Evolutionary conservation across 1,140 invertebrate genomes (phyloP).

Genomic region (Lasaia peninsularis): DNA sequence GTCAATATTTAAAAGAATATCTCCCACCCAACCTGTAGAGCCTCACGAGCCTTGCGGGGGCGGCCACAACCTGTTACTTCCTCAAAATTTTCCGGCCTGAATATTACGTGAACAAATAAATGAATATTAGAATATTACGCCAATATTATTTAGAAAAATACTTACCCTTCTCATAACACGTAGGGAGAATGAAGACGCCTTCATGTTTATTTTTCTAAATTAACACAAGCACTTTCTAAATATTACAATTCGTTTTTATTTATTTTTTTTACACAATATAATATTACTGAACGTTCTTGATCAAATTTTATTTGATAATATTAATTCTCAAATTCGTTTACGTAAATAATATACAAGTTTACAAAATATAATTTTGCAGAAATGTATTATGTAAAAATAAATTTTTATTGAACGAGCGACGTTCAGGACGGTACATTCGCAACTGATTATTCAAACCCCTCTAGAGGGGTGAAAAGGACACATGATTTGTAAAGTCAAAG

Average conservation of each 20-base stretch:
- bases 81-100: constrained; percentile 17
- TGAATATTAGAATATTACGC: background rate
- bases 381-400: constrained; percentile 16
- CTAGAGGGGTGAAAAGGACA: constrained; percentile 70
- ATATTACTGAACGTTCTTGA: constrained; percentile 7
- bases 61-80: constrained; percentile 56
- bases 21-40: constrained; percentile 50
- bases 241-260: background rate
- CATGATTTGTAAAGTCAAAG: constrained; percentile 28
- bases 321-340: constrained; percentile 23
- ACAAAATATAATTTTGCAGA: constrained; percentile 11
- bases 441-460: constrained; percentile 60
- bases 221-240: constrained; percentile 26
- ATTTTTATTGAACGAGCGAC: constrained; percentile 44
- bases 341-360: constrained; percentile 19
- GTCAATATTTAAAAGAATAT: constrained; percentile 28
- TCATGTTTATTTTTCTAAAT: constrained; percentile 78
- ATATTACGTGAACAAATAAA: constrained; percentile 17
- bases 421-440: constrained; percentile 62
- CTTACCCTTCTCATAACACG: constrained; percentile 88
- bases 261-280: constrained; percentile 1
- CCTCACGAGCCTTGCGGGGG: constrained; percentile 34
- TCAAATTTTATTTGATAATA: constrained; percentile 21
- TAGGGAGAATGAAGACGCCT: constrained; percentile 87
- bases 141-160: constrained; percentile 34